These are phyloP conservation scores for Brachyalestes nurse DNA, from an alignment of 2,797 vertebrate species.

Conservation along the genomic window DNA sequence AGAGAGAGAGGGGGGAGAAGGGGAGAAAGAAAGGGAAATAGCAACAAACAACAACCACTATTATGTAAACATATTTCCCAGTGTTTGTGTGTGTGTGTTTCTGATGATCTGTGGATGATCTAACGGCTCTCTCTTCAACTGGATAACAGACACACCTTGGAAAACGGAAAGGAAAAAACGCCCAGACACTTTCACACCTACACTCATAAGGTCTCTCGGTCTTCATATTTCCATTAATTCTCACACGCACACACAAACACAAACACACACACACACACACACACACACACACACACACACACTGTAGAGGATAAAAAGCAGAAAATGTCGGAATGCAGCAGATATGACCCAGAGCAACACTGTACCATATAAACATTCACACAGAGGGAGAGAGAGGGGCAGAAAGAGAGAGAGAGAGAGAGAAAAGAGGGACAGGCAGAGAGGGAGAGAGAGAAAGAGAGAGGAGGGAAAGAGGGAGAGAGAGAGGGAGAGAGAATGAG, in stretches of 20 bases:
- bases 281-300: no score
- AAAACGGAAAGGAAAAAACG: neutral
- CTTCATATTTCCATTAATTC: neutral
- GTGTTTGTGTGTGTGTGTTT: neutral
- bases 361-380: no score
- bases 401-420: neutral
- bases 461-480: neutral
- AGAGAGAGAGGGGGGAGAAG: neutral
- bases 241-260: neutral
- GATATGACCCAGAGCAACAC: no score
- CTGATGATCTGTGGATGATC: neutral
- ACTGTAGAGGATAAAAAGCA: neutral
- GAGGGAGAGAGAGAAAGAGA: no score
- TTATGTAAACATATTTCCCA: slow-evolving; percentile 3
- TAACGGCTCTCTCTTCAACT: neutral
- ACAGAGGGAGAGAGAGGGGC: neutral
- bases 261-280: no score
- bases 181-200: neutral
- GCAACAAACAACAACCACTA: neutral
- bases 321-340: neutral
- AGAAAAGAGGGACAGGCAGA: no score
- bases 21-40: neutral
- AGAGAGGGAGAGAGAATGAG: neutral
- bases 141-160: neutral
- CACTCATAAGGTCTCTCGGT: neutral